Base-by-base conservation (phyloP, 1,140 invertebrate species). In the Heliothis virescens region DNA sequence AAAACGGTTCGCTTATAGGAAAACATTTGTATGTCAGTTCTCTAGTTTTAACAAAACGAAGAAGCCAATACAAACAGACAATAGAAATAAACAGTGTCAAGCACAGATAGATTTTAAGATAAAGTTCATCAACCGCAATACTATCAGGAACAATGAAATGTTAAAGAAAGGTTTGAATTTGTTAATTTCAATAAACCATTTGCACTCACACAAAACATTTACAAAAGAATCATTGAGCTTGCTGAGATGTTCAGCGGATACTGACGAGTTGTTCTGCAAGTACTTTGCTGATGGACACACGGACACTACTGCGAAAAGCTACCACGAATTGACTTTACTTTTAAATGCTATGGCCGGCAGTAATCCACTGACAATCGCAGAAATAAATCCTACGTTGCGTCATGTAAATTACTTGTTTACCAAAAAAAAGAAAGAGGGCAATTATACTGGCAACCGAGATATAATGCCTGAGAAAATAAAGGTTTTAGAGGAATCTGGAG, bases 121-220 rank as follows among this genome's bases (percentile, higher is more conserved):
- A 16, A 71, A 71, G 67, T 52, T 71, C n/a, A 71, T 71, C 15
- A 71, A 71, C 21, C 67, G 67, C n/a, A 71, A 71, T 47, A 71
- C 67, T 15, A 74, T 79, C 2, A 81, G 60, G 18, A 82, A 81
- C 55, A 82, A 85, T 63, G 21, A 60, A 3, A 18, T 59, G 34
- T 50, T 85, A 12, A 81, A 78, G 15, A 60, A 79, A 1, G 75
- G 78, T 34, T 69, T 85, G 21, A 85, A 85, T 63, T 16, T 83
- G 59, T 73, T 15, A 26, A 83, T 83, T 13, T 16, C 13, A 5
- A 80, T 85, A 13, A 76, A 85, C 16, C 83, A 81, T 41, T 15
- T 74, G 2, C 84, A 85, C 59, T 67, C 78, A 21, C 84, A 85
- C 47, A 69, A 71, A 21, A 12, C 82, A 26, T 12, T 10, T 1